Percentiles rank a stretch among this genome's conserved stretches.
Conservation (phyloP, 2,888 invertebrate species). For the Amphipoea lucens region DNA sequence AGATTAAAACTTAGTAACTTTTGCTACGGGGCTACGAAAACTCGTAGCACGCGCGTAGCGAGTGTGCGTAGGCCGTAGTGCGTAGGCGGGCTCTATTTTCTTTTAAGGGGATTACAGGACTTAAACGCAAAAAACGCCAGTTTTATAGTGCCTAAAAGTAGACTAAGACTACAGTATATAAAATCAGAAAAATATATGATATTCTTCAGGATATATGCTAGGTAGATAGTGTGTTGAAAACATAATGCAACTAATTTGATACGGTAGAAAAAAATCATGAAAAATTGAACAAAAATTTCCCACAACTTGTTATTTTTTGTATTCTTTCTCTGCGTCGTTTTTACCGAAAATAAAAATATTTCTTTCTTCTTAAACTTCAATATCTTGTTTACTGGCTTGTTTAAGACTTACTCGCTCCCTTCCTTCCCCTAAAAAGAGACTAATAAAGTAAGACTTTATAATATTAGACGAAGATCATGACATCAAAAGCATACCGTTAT, state of each 20-base stretch:
- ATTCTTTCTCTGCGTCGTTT: neutral
- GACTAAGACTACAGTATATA: no score
- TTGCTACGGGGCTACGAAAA: conserved; percentile 10
- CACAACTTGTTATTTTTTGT: neutral
- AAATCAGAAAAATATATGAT: no score
- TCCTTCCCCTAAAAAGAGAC: neutral
- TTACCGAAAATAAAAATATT: no score
- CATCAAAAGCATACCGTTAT: conserved; percentile 25
- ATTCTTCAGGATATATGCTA: no score
- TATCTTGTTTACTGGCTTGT: neutral
- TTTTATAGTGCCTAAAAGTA: no score
- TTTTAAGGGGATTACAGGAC: neutral
- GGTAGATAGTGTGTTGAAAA: no score
- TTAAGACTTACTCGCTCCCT: neutral
- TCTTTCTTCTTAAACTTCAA: neutral
- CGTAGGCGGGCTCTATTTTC: neutral
- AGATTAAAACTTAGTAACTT: neutral
- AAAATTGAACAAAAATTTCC: neutral
- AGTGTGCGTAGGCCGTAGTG: neutral
- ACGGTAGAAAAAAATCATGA: no score
- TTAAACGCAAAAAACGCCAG: no score
- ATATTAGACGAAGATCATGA: conserved; percentile 10
- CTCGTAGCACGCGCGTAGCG: conserved; percentile 16
- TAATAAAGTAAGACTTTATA: neutral
- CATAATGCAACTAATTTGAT: no score